Percentiles rank a stretch among this genome's conserved stretches.
phyloP scores from a whole-genome alignment of 1,140 invertebrate genomes.

The Drosophila novamexicana region DNA sequence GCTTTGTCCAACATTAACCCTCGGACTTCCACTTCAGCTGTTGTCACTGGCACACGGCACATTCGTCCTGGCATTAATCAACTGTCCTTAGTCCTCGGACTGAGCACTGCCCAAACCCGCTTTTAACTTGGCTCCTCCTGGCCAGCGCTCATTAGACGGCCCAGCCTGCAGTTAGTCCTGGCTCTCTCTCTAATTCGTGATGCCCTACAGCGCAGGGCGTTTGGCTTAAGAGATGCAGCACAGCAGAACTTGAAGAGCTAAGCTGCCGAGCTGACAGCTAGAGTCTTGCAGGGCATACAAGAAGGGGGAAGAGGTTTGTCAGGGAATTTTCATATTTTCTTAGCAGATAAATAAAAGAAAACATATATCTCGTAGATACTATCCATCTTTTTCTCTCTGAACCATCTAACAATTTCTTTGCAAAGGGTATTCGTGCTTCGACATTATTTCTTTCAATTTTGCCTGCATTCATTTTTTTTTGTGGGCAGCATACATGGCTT shows the following conservation, averaged over 20 bases:
- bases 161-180: neutral
- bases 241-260: neutral
- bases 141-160: constrained; percentile 14
- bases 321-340: no score
- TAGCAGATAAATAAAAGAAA: no score
- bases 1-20: no score
- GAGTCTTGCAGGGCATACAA: no score
- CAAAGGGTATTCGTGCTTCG: no score
- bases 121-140: constrained; percentile 35
- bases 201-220: neutral
- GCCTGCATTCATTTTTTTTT: neutral
- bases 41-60: constrained; percentile 4
- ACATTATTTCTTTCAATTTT: constrained; percentile 13
- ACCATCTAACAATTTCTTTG: no score
- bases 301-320: no score
- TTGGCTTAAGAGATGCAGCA: neutral
- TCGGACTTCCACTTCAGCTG: constrained; percentile 31
- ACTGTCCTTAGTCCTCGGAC: constrained; percentile 12
- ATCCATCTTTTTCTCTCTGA: no score
- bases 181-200: neutral
- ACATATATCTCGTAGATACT: no score
- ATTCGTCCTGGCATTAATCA: constrained; percentile 72
- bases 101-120: neutral
- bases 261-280: no score
- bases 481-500: constrained; percentile 20